Percentiles rank a stretch among this genome's conserved stretches.
These are phyloP conservation scores for Lithodes maja DNA, from an alignment of 2,888 invertebrate species.

Conservation along the genomic window DNA sequence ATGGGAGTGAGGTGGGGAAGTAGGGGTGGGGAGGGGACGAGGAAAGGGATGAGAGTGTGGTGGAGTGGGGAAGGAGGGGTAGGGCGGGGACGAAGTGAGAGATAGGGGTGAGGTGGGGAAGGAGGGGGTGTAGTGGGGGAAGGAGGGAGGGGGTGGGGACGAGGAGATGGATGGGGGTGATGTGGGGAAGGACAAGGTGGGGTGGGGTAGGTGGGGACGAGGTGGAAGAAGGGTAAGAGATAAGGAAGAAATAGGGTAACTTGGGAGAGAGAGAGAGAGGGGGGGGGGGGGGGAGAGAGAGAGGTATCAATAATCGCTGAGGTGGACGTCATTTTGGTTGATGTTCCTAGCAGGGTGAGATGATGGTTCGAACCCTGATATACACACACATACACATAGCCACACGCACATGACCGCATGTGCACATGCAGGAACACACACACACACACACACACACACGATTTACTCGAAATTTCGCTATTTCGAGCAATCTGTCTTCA, in stretches of 20 bases:
- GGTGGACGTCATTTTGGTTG: slow-evolving; percentile 34
- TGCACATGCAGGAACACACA: slow-evolving; percentile 22
- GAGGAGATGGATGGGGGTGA: slow-evolving; percentile 5
- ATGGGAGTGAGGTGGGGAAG: slow-evolving; percentile 7
- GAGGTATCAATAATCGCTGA: slow-evolving; percentile 44
- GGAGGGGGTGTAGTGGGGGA: neutral
- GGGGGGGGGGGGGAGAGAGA: neutral
- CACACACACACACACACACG: neutral
- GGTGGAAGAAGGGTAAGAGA: slow-evolving; percentile 21
- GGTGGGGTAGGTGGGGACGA: neutral
- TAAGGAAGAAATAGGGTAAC: neutral
- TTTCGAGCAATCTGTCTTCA: no score
- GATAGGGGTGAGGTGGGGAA: neutral
- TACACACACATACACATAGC: slow-evolving; percentile 10
- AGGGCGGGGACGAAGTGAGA: neutral
- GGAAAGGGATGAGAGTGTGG: no score
- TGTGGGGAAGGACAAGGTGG: neutral
- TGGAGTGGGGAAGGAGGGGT: neutral
- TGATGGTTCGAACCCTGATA: slow-evolving; percentile 1
- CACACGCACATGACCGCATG: slow-evolving; percentile 20
- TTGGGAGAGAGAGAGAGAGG: neutral
- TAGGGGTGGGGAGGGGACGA: neutral
- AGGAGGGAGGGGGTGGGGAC: neutral
- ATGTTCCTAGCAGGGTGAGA: slow-evolving; percentile 17
- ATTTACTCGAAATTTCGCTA: no score